Evolutionary conservation across 2,113 vertebrate genomes (phyloP), one percentile per base, ranked within the genome.

Genomic region (Corapipo altera): DNA sequence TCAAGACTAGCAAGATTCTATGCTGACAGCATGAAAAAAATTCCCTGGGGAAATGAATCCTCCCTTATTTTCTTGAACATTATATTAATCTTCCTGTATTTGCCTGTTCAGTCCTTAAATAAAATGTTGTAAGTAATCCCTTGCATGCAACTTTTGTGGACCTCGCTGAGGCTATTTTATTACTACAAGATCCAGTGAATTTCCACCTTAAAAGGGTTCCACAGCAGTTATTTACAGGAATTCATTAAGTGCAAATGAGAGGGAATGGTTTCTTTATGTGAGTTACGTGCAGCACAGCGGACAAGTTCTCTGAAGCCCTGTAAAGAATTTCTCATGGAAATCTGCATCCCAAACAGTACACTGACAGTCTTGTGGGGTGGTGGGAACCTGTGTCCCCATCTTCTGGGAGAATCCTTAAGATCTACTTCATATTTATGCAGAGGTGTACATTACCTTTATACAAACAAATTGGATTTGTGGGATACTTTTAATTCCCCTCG

Each of bases 251-350:
- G 27, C 48, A 35, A 82, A 37, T 20, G 39, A 32, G 44, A 72
- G 15, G 46, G 26, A 69, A 15, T 13, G 16, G 5, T 32, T 64
- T 30, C 39, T 28, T 18, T 44, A 7, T 16, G 12, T 30, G 26
- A 84, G 37, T 39, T 65, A 9, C 4, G 1, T 6, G 22, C 0
- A 5, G n/a, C 21, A 26, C 33, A 24, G 35, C 0, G 5, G 27
- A 28, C 3, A 37, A 83, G 23, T 49, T 61, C 35, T 87, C 65
- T 62, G 49, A 27, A 66, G 57, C 12, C 18, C 28, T 39, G 16
- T 30, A 14, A 59, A 32, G 22, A 82, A 32, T 2, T 65, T 46
- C 18, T 52, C 2, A 1, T 32, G 33, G 27, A 22, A 84, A 32
- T 27, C 23, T 6, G 1, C n/a, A 9, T 37, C 35, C 39, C 52